Percentiles rank a stretch among this genome's conserved stretches.
These are phyloP conservation scores for Coranthus polyacanthus DNA, from an alignment of 2,797 vertebrate genomes.

Conservation along the genomic window DNA sequence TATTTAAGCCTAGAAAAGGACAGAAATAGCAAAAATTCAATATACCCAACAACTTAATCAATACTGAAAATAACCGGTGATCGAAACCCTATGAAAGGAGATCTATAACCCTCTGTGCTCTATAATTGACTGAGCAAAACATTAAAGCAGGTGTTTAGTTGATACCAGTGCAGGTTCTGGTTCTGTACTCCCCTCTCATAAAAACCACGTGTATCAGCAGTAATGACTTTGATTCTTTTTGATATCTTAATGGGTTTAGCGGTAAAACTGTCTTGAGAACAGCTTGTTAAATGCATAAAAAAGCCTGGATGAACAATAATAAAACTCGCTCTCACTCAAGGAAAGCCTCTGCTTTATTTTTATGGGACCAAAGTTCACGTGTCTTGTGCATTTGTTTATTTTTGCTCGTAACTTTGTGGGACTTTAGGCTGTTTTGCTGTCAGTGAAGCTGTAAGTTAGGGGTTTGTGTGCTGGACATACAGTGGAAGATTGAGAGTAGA, in stretches of 20 bases:
- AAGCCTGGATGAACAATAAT: slow-evolving; percentile 18
- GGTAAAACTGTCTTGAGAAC: slow-evolving; percentile 56
- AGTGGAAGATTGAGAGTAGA: slow-evolving; percentile 6
- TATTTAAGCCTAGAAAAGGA: too few species aligned
- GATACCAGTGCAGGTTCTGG: too few species aligned
- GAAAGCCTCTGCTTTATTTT: slow-evolving; percentile 31
- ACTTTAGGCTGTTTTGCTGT: slow-evolving; percentile 14
- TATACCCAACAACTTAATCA: too few species aligned
- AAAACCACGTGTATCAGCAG: slow-evolving; percentile 7
- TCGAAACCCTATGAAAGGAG: too few species aligned
- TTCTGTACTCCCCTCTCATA: background rate
- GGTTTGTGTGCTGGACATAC: slow-evolving; percentile 8
- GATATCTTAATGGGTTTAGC: slow-evolving; percentile 25
- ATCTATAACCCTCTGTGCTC: too few species aligned
- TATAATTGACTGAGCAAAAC: background rate
- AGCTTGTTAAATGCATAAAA: slow-evolving; percentile 50
- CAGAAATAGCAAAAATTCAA: background rate
- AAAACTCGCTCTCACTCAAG: background rate
- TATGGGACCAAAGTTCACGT: background rate
- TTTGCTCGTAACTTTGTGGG: background rate
- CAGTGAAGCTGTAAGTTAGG: slow-evolving; percentile 19
- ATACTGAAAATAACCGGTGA: background rate
- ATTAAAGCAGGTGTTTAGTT: too few species aligned
- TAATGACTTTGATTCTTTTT: slow-evolving; percentile 6
- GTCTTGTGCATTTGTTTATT: slow-evolving; percentile 9